phyloP scores from a whole-genome alignment of 2,888 invertebrate species.

The Steromphala cineraria region DNA sequence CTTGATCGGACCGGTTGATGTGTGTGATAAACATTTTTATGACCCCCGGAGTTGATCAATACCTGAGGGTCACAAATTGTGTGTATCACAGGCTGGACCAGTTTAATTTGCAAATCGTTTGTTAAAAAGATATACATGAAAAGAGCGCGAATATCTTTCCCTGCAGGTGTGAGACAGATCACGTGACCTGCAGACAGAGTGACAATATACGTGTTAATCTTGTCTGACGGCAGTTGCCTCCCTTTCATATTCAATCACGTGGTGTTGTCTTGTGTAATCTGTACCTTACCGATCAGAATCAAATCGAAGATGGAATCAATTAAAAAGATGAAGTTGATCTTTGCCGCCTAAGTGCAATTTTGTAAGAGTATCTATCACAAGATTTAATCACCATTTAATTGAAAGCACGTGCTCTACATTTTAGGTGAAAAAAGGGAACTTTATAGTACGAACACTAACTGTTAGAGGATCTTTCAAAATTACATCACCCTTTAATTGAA shows the following conservation, averaged over 20 bases:
- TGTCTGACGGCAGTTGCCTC: background rate
- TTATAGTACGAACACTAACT: too few species aligned
- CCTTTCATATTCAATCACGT: background rate
- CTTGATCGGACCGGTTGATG: background rate
- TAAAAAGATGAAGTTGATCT: background rate
- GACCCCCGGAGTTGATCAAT: background rate
- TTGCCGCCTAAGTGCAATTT: background rate
- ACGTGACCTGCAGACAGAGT: slow-evolving; percentile 25
- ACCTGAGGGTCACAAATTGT: background rate
- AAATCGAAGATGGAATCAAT: background rate
- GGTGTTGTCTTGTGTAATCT: background rate
- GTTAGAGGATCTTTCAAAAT: too few species aligned
- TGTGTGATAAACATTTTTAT: background rate
- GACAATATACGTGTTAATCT: slow-evolving; percentile 11
- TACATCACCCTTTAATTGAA: too few species aligned
- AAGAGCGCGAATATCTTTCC: background rate
- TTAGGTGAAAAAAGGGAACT: too few species aligned
- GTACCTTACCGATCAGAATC: background rate
- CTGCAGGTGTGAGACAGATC: slow-evolving; percentile 30
- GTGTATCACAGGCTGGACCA: background rate
- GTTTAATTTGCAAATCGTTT: background rate
- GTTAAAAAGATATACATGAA: background rate
- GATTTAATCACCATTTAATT: too few species aligned
- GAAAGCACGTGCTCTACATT: too few species aligned
- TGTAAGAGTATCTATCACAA: background rate